Percentiles rank a stretch among this genome's conserved stretches.
Evolutionary conservation across 2,113 vertebrate genomes (phyloP).

Genomic region (Xiphophorus maculatus): DNA sequence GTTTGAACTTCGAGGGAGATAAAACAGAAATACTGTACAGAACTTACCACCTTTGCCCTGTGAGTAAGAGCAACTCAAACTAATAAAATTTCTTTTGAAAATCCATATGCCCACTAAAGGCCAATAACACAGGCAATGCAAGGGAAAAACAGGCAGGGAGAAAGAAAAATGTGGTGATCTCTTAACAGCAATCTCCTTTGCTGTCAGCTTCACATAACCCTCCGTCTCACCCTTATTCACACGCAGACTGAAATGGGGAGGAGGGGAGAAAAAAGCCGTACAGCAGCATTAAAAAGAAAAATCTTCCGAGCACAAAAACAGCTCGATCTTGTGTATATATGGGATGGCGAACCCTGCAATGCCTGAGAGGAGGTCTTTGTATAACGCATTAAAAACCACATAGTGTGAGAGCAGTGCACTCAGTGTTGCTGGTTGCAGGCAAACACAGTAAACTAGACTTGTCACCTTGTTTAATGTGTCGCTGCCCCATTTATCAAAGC

Average conservation of each 20-base stretch:
- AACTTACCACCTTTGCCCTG: constrained; percentile 73
- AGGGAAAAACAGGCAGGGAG: constrained; percentile 39
- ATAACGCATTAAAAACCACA: constrained; percentile 19
- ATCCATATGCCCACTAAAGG: constrained; percentile 68
- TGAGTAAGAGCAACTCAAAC: constrained; percentile 69
- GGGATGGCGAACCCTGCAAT: constrained; percentile 50
- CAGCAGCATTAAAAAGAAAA: constrained; percentile 61
- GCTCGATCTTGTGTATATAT: constrained; percentile 47
- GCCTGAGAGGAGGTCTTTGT: constrained; percentile 51
- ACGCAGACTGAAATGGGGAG: constrained; percentile 25
- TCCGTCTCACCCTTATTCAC: constrained; percentile 65
- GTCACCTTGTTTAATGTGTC: constrained; percentile 45
- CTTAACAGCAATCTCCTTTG: constrained; percentile 73
- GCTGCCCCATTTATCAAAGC: constrained; percentile 38
- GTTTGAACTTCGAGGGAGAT: constrained; percentile 55
- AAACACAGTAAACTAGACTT: constrained; percentile 18
- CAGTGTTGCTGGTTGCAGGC: constrained; percentile 9
- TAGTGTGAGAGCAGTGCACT: constrained; percentile 9
- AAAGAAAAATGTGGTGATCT: constrained; percentile 67
- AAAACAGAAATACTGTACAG: constrained; percentile 71
- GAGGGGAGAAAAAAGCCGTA: constrained; percentile 8
- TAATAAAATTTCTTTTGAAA: constrained; percentile 75
- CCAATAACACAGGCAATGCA: constrained; percentile 56
- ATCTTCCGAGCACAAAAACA: constrained; percentile 32
- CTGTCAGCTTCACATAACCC: constrained; percentile 68